Percentiles rank a stretch among this genome's conserved stretches.
Evolutionary conservation across 2,797 vertebrate genomes (phyloP).

Genomic region (Coreius guichenoti): DNA sequence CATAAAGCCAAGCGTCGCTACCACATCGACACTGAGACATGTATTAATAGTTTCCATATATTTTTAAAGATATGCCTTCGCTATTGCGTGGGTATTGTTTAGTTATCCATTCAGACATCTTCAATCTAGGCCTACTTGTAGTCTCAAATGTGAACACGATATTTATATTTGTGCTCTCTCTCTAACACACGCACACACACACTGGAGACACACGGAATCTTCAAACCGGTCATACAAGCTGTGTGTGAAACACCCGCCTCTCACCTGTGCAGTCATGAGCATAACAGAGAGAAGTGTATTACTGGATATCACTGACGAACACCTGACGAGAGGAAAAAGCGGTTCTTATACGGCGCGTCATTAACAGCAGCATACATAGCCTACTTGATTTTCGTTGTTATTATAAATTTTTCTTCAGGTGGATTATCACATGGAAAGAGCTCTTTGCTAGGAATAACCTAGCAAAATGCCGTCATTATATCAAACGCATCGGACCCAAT

Average conservation of each 20-base stretch:
- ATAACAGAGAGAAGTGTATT: not conserved
- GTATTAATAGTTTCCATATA: too few species aligned
- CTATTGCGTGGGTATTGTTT: too few species aligned
- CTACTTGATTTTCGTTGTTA: not conserved
- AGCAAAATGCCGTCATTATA: conserved; percentile 61
- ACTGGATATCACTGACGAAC: not conserved
- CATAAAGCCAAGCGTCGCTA: too few species aligned
- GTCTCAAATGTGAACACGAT: not conserved
- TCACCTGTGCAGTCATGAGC: conserved; percentile 11
- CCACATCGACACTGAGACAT: too few species aligned
- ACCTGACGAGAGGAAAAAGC: not conserved
- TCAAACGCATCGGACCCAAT: conserved; percentile 34
- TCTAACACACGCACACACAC: too few species aligned
- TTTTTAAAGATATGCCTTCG: too few species aligned
- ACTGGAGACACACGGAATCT: not conserved
- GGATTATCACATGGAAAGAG: conserved; percentile 62
- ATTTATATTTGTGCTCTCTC: not conserved
- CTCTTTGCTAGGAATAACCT: conserved; percentile 59
- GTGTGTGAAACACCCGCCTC: not conserved
- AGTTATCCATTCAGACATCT: too few species aligned
- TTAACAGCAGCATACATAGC: not conserved
- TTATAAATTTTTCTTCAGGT: not conserved
- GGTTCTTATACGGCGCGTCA: not conserved
- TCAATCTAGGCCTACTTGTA: too few species aligned
- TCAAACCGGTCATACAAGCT: conserved; percentile 24